Conservation (phyloP, 35 echinoderm and acorn worm genomes). For the Nesometra sesokonis region DNA sequence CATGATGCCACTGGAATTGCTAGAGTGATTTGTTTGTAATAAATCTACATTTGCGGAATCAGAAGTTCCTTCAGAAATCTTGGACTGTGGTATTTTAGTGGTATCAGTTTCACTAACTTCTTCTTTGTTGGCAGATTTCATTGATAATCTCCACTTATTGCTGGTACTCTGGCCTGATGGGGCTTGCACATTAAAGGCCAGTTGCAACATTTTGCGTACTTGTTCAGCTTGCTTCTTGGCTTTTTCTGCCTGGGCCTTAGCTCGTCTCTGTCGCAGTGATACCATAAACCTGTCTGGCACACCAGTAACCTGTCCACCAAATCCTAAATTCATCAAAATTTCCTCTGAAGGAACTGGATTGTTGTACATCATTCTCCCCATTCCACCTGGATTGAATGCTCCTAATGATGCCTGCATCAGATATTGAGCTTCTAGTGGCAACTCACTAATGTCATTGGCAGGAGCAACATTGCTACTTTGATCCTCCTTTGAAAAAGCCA, state of each 20-base stretch:
- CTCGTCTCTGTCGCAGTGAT: slow-evolving; percentile 2
- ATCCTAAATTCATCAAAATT: slow-evolving; percentile 75
- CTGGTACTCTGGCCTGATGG: neutral
- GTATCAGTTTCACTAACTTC: neutral
- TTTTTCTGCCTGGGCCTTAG: neutral
- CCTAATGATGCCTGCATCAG: neutral
- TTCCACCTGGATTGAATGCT: neutral
- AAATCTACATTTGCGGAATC: neutral
- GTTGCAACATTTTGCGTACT: neutral
- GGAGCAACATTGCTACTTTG: neutral
- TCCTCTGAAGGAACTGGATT: slow-evolving; percentile 38
- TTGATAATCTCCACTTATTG: neutral
- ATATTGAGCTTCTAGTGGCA: neutral
- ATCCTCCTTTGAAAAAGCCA: neutral
- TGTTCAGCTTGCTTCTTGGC: neutral
- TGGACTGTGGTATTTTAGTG: neutral
- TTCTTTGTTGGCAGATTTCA: neutral
- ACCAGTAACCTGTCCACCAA: slow-evolving; percentile 60
- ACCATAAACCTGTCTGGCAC: slow-evolving; percentile 75
- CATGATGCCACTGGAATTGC: neutral
- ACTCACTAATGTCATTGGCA: neutral
- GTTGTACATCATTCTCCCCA: neutral
- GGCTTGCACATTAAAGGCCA: neutral
- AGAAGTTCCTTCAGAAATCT: neutral
- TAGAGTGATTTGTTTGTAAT: no score